Conservation (phyloP, 2,797 vertebrate genomes). For the Delichon dasypus region DNA sequence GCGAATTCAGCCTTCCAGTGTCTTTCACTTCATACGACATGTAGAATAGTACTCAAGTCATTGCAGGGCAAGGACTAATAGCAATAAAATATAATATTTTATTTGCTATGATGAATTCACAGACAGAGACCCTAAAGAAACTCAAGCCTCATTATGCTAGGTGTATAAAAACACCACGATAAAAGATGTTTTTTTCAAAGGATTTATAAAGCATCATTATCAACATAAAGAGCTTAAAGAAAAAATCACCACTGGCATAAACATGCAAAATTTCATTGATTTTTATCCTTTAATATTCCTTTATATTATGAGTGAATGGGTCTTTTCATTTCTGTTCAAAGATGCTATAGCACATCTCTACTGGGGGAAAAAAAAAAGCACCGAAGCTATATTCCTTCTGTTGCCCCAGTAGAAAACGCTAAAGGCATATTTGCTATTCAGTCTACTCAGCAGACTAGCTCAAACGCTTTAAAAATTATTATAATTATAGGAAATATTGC, state of each 20-base stretch:
- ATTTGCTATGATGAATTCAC: not conserved
- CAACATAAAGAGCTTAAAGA: conserved; percentile 10
- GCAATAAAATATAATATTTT: not conserved
- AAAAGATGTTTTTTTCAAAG: conserved; percentile 37
- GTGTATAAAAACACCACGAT: conserved; percentile 1
- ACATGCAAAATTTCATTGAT: conserved; percentile 27
- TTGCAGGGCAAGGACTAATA: not conserved
- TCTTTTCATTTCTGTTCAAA: conserved; percentile 49
- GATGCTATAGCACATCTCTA: not conserved
- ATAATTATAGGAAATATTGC: conserved; percentile 30
- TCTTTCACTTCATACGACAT: not conserved
- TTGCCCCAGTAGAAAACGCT: conserved; percentile 24
- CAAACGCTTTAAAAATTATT: not conserved
- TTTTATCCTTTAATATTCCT: conserved; percentile 30
- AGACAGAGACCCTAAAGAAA: not conserved
- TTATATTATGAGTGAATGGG: not conserved
- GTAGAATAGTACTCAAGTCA: not conserved
- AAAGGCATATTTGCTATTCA: conserved; percentile 31
- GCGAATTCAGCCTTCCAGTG: not conserved
- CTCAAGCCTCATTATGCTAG: not conserved
- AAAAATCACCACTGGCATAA: conserved; percentile 43
- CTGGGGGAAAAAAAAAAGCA: not conserved
- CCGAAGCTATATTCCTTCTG: conserved; percentile 3
- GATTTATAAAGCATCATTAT: conserved; percentile 9
- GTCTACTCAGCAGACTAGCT: conserved; percentile 37